These are phyloP conservation scores for Leptopilina boulardi DNA, from an alignment of 1,140 invertebrate species.

Conservation along the genomic window DNA sequence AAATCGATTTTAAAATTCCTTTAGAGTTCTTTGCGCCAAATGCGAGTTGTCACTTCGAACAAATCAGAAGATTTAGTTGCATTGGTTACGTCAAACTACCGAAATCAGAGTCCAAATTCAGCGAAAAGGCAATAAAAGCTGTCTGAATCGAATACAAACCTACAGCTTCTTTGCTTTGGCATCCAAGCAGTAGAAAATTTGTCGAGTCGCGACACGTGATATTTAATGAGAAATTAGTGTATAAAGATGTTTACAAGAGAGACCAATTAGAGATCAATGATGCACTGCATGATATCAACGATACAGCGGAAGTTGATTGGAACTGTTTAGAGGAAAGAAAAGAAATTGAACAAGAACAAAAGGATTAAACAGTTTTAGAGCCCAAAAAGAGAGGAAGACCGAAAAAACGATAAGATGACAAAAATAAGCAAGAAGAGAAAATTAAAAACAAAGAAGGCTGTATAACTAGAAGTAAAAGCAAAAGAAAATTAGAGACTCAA, in stretches of 20 bases:
- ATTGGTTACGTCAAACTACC: constrained; percentile 13
- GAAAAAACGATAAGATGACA: too few relatives aligned
- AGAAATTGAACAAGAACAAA: too few relatives aligned
- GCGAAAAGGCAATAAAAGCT: constrained; percentile 6
- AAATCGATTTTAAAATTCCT: constrained; percentile 33
- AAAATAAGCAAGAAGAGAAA: not conserved
- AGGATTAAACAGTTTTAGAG: too few relatives aligned
- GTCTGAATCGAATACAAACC: too few relatives aligned
- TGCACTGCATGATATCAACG: too few relatives aligned
- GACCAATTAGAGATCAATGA: too few relatives aligned
- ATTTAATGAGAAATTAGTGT: not conserved
- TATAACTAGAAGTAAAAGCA: not conserved
- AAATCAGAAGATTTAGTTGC: constrained; percentile 35
- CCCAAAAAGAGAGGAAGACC: too few relatives aligned
- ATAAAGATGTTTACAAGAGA: not conserved
- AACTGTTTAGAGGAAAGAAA: too few relatives aligned
- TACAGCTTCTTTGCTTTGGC: too few relatives aligned
- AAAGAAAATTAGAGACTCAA: not conserved
- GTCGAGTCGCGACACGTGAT: not conserved
- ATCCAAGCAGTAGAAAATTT: not conserved
- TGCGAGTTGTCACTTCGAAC: constrained; percentile 17
- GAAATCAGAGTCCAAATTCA: constrained; percentile 18
- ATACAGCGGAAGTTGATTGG: too few relatives aligned
- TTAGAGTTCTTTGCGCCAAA: constrained; percentile 23
- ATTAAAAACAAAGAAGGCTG: not conserved